Base-by-base conservation (phyloP, 2,797 vertebrate species). In the Botia kubotai region DNA sequence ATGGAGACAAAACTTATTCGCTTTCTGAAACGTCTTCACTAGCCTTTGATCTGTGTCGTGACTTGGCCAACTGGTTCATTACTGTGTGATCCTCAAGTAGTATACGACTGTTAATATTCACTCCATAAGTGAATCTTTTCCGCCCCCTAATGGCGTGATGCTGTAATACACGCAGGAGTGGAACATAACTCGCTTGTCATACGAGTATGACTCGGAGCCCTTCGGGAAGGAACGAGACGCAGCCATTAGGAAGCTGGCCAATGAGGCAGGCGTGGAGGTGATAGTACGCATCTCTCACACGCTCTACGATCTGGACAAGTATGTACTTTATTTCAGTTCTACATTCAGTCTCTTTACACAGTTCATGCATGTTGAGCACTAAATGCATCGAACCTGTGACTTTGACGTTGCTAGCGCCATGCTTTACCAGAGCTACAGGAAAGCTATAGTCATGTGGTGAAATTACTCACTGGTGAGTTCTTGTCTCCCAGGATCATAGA, bases 301-400 rank as follows among this genome's bases (percentile, higher is more conserved):
- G 11, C 89, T 90, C 79, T 89, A 91, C 23, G 82, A 89, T 77
- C 85, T 90, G 48, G 87, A 89, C 83, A 89, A 83, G 90, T 89
- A 81, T 26, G 85, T 71, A 65, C 23, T 48, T n/a, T 6, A 29
- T 60, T 26, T 16, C 13, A 29, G 26, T 29, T 62, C 12, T 62
- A 14, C 23, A 14, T 29, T 62, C 6, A 33, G 10, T 33, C 13
- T 16, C 57, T 53, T 53, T 53, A 26, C 23, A 60, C 60, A 16
- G 23, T 62, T n/a, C 5, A 53, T 6, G 14, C 4, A 6, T 53
- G 16, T 17, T 16, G 17, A 13, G 4, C 14, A 17, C 4, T 5
- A 2, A 5, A 10, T 52, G 14, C 16, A 16, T 52, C 1, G 17
- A n/a, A n/a, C 16, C 17, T 17, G 7, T 19, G 6, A n/a, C 52